A percentile compares a stretch with the other conserved stretches of the same genome.
These are phyloP conservation scores for Entelurus aequoreus DNA, from an alignment of 2,113 vertebrate species.

Conservation along the genomic window DNA sequence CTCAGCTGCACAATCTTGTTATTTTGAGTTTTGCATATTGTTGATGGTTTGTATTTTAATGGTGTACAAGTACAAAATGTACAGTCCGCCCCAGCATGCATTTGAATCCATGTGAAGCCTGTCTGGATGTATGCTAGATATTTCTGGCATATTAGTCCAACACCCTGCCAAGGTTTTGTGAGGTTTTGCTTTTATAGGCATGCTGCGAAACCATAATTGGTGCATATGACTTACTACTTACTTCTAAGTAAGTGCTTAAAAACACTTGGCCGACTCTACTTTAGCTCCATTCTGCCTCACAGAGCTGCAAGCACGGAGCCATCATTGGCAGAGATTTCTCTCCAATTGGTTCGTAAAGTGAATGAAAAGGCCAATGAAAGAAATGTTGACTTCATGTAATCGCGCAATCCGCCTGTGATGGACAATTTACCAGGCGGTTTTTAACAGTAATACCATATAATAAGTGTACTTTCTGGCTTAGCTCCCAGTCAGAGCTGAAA, in stretches of 20 bases:
- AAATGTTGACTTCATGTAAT: neutral
- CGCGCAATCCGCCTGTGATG: neutral
- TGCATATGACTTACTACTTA: neutral
- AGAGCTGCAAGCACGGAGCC: neutral
- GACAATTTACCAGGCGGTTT: neutral
- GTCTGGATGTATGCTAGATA: neutral
- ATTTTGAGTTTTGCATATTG: too few relatives aligned
- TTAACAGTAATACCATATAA: neutral
- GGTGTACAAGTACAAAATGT: too few relatives aligned
- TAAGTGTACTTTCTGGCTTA: slow-evolving; percentile 2
- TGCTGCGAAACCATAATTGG: neutral
- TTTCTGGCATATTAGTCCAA: neutral
- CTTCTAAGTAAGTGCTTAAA: neutral
- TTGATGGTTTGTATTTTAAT: too few relatives aligned
- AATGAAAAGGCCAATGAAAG: slow-evolving; percentile 2
- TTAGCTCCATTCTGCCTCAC: neutral
- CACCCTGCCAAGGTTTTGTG: neutral
- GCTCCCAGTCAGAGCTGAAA: neutral
- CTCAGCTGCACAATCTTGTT: too few relatives aligned
- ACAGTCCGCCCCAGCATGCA: too few relatives aligned
- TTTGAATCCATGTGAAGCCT: too few relatives aligned
- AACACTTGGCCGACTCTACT: neutral
- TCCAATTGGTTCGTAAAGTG: neutral
- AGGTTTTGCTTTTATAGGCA: neutral
- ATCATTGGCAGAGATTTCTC: neutral